These are phyloP conservation scores for Cyphomyrus discorhynchus DNA, from an alignment of 2,113 vertebrate species.

Conservation along the genomic window DNA sequence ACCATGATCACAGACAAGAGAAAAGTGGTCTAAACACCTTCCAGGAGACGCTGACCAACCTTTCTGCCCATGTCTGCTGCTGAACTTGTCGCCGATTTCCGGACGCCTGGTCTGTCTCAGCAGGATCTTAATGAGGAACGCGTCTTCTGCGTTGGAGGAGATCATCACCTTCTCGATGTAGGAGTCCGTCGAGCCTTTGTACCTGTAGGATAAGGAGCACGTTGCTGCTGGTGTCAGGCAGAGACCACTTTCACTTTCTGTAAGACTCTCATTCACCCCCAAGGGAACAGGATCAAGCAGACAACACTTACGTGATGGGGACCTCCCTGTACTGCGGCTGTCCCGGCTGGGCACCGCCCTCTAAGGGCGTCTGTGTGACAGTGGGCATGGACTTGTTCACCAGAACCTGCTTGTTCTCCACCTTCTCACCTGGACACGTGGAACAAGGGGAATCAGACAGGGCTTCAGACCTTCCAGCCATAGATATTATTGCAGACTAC, in stretches of 20 bases:
- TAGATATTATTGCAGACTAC: not conserved
- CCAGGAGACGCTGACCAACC: conserved; percentile 60
- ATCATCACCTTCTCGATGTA: conserved; percentile 99
- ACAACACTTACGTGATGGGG: conserved; percentile 77
- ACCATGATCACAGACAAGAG: not conserved
- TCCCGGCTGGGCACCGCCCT: conserved; percentile 81
- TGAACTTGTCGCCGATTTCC: conserved; percentile 97
- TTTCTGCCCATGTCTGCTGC: conserved; percentile 97
- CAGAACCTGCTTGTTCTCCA: conserved; percentile 94
- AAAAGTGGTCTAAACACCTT: conserved; percentile 47
- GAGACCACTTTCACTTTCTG: not conserved
- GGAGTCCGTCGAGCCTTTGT: conserved; percentile 93
- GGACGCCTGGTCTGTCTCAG: conserved; percentile 90
- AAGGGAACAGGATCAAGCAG: not conserved
- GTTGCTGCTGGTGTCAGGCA: not conserved
- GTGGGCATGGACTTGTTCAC: conserved; percentile 99
- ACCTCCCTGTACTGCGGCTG: conserved; percentile 95
- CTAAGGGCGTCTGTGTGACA: conserved; percentile 90
- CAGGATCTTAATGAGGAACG: conserved; percentile 98
- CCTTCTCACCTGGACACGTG: conserved; percentile 76
- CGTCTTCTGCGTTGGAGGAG: conserved; percentile 94
- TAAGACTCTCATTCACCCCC: not conserved
- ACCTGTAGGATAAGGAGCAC: conserved; percentile 54
- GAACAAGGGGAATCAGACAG: not conserved
- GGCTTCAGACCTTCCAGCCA: not conserved